Evolutionary conservation across 2,113 vertebrate genomes (phyloP).

Genomic region (Callipepla squamata): DNA sequence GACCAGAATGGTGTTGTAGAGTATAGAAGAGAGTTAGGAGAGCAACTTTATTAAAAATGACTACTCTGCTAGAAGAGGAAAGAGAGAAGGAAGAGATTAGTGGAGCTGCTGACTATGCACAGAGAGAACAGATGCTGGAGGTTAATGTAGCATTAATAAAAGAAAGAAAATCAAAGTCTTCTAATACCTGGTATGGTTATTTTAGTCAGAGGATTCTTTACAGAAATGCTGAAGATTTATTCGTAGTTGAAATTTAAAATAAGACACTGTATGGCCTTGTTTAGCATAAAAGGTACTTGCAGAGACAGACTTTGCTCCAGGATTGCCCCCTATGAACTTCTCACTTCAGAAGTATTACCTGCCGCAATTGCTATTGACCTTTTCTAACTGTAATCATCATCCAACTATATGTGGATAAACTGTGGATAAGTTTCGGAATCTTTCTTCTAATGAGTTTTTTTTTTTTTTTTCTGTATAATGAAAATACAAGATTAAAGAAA

Average conservation of each 20-base stretch:
- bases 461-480: background rate
- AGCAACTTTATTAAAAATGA: slow-evolving; percentile 24
- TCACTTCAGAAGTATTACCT: background rate
- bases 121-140: slow-evolving; percentile 70
- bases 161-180: slow-evolving; percentile 62
- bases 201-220: slow-evolving; percentile 61
- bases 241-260: background rate
- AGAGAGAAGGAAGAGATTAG: slow-evolving; percentile 58
- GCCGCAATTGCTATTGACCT: background rate
- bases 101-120: slow-evolving; percentile 66
- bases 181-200: slow-evolving; percentile 58
- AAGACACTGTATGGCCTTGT: background rate
- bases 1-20: background rate
- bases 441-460: background rate
- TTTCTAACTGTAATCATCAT: background rate
- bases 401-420: background rate
- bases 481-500: background rate
- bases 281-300: slow-evolving; percentile 30
- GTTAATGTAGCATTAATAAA: slow-evolving; percentile 74
- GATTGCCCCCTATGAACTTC: background rate
- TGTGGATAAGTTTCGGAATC: background rate
- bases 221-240: background rate
- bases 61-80: background rate
- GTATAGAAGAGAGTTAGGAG: background rate
- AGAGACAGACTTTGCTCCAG: background rate